A percentile compares a stretch with the other conserved stretches of the same genome.
Conservation (phyloP, 2,888 invertebrate genomes). For the Thyatira batis region DNA sequence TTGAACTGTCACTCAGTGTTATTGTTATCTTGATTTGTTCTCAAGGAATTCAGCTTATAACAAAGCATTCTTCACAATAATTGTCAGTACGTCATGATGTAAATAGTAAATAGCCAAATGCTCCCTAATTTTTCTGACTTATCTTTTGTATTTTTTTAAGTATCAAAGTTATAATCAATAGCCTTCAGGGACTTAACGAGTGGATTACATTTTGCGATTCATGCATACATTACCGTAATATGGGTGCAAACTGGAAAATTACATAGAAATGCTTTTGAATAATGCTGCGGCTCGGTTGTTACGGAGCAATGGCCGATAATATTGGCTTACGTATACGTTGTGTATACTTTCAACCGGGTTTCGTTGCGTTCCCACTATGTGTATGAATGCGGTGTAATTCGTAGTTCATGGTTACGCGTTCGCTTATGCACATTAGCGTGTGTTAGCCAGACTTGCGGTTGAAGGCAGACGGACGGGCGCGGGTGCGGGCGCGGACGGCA, state of each 20-base stretch:
- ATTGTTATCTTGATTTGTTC: background rate
- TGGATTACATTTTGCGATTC: no score
- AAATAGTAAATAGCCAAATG: no score
- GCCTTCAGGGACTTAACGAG: no score
- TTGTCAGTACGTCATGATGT: background rate
- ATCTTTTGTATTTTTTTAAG: no score
- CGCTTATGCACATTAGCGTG: slow-evolving; percentile 48
- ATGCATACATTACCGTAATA: background rate
- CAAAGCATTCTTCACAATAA: no score
- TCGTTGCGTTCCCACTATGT: slow-evolving; percentile 32
- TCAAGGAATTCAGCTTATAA: background rate
- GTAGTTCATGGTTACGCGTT: slow-evolving; percentile 66
- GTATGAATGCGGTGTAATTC: slow-evolving; percentile 38
- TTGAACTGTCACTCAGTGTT: background rate
- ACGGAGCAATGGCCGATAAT: background rate
- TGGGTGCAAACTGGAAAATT: background rate
- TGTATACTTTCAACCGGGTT: slow-evolving; percentile 22
- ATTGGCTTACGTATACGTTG: background rate
- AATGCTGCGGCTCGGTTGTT: background rate
- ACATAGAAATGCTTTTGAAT: no score
- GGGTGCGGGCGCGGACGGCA: no score
- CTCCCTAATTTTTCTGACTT: no score
- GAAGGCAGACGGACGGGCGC: slow-evolving; percentile 55
- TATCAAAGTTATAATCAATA: no score
- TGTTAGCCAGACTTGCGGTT: slow-evolving; percentile 57